Base-by-base conservation (phyloP, 2,888 invertebrate genomes). In the Gymnocheta viridis region DNA sequence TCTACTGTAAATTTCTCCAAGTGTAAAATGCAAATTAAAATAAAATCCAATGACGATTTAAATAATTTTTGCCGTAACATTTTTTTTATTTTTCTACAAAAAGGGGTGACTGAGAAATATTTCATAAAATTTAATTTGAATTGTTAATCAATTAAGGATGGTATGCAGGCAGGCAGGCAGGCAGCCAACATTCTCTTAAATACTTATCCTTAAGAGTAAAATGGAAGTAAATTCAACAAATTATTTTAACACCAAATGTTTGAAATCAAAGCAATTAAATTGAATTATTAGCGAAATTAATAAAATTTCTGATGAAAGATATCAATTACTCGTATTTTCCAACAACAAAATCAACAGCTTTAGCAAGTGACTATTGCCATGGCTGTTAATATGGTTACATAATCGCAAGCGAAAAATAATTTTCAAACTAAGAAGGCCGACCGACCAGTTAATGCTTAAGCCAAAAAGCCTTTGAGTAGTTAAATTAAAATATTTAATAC, bases 271-370 rank as follows among this genome's bases (percentile, higher is more conserved):
- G 85, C 82, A 90, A 90, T 90, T 89, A 89, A 86, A 87, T 86
- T 87, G 87, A 90, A 87, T 89, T 89, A 90, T 89, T 87, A 87
- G 87, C 78, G 87, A 88, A 88, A 90, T 89, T 90, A 89, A 86
- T 70, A 85, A 86, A 86, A 87, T 87, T 88, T 86, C 58, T 47
- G 19, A 66, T 41, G 17, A 51, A 69, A 32, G 17, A 62, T 54
- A 56, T 41, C 27, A 60, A 66, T 72, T 54, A 79, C 47, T 19
- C 17, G 17, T 17, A 17, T 1, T 24, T 22, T 56, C 35, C 64
- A 47, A 47, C 22, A 49, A 47, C 27, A 24, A 24, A 76, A 67
- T 51, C 60, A 74, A 32, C 56, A 60, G 47, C 66, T 44, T 41
- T 51, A 49, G 17, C 9, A 56, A n/a, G 29, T 17, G 44, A 76